Evolutionary conservation across 2,888 invertebrate genomes (phyloP), one percentile per base, ranked within the genome.

Genomic region (Drosophila robusta): DNA sequence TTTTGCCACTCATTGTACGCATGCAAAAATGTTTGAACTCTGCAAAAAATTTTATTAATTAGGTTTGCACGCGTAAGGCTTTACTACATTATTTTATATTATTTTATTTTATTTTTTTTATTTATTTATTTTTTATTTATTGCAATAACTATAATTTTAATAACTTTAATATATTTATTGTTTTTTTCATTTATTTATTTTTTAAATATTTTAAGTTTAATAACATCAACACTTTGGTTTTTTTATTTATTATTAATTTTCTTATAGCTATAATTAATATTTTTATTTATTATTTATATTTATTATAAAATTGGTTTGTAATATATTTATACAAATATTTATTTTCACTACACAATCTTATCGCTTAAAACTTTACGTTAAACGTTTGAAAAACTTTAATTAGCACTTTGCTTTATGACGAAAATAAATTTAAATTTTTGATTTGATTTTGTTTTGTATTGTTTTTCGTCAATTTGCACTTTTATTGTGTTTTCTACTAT

Each of bases 201-300:
- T 32, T 32, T 2, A 11, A 11, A 14, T 29, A 26, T 9, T 22
- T 44, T 29, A 18, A 18, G 18, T 18, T 18, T 18, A 18, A 18
- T 39, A 39, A 8, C 8, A 2, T 2, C 7, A 26, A 6, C 26
- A 26, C 26, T 26, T 26, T 26, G 26, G 14, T 11, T 41, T 41
- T 4, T 38, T 18, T 18, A 18, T 36, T 46, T 45, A 42, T 32
- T 70, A 75, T 70, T 80, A 55, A 55, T 62, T 83, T 84, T 81
- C 26, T 29, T 24, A 26, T 64, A 47, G 26, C 9, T 14, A 26
- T 45, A 38, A 9, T 39, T 32, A 34, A 14, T 14, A n/a, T 38
- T 7, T 26, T 24, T 11, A 22, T 39, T 3, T 26, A 18, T 80
- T 75, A 55, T 62, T 81, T 84, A 81, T 63, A 32, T 63, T 29